Evolutionary conservation across 1,140 invertebrate genomes (phyloP).

Genomic region (Aphis gossypii): DNA sequence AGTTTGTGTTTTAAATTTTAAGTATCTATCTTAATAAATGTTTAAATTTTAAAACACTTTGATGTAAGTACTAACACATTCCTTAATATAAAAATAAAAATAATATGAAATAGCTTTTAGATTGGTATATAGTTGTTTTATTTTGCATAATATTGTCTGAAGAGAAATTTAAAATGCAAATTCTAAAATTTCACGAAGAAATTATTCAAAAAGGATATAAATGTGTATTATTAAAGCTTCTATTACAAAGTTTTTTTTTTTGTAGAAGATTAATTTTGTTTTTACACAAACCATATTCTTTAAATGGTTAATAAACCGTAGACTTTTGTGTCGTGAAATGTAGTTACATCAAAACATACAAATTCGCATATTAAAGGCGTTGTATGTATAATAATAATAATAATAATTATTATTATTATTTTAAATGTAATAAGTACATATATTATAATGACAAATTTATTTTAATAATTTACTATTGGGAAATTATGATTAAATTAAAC

Average conservation of each 20-base stretch:
- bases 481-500: neutral
- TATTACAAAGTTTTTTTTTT: slow-evolving; percentile 9
- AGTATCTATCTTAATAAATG: slow-evolving; percentile 12
- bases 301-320: slow-evolving; percentile 6
- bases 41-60: neutral
- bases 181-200: neutral
- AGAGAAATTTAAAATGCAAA: slow-evolving; percentile 7
- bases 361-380: neutral
- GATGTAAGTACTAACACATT: neutral
- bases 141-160: neutral
- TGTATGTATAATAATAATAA: neutral
- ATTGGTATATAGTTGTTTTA: neutral
- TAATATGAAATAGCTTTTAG: neutral
- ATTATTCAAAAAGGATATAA: slow-evolving; percentile 15
- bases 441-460: neutral
- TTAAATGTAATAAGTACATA: neutral
- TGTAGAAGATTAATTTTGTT: neutral
- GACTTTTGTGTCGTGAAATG: neutral
- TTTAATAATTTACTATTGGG: neutral
- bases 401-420: neutral
- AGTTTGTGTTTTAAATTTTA: neutral
- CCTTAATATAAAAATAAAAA: slow-evolving; percentile 5
- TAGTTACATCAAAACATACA: neutral
- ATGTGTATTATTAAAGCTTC: neutral
- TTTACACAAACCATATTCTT: neutral